A percentile compares a stretch with the other conserved stretches of the same genome.
Evolutionary conservation across 2,888 invertebrate species (phyloP).

Genomic region (Teinopalpus imperialis): DNA sequence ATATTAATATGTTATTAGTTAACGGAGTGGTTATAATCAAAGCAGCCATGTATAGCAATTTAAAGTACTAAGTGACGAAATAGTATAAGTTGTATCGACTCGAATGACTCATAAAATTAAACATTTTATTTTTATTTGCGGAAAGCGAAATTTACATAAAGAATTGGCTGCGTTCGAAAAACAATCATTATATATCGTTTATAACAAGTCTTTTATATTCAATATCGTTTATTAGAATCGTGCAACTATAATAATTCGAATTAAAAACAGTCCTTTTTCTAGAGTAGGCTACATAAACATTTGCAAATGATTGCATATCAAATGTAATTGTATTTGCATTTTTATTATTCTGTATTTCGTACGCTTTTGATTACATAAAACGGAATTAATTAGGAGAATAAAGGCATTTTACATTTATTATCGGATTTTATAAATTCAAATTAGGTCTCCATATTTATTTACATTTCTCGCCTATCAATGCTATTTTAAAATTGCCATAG

Average conservation of each 20-base stretch:
- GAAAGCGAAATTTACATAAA: slow-evolving; percentile 1
- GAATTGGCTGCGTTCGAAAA: too few relatives aligned
- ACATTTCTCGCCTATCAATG: slow-evolving; percentile 48
- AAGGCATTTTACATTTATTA: slow-evolving; percentile 43
- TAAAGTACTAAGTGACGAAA: slow-evolving; percentile 15
- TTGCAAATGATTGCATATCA: slow-evolving; percentile 19
- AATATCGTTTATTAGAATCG: too few relatives aligned
- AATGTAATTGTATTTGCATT: slow-evolving; percentile 28
- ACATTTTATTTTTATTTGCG: slow-evolving; percentile 18
- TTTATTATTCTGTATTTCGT: slow-evolving; percentile 20
- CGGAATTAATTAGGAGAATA: slow-evolving; percentile 25
- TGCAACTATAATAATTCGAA: neutral
- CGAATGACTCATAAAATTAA: slow-evolving; percentile 13
- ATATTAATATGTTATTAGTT: slow-evolving; percentile 18
- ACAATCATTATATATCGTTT: too few relatives aligned
- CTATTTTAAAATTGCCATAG: slow-evolving; percentile 32
- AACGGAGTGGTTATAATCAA: slow-evolving; percentile 1
- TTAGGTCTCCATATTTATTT: slow-evolving; percentile 44
- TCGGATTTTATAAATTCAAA: slow-evolving; percentile 48
- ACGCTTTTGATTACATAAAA: slow-evolving; percentile 17
- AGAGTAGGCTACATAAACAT: slow-evolving; percentile 7
- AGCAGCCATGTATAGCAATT: slow-evolving; percentile 1
- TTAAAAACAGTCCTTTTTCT: neutral
- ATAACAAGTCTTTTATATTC: too few relatives aligned
- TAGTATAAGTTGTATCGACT: slow-evolving; percentile 8